A percentile compares a stretch with the other conserved stretches of the same genome.
Evolutionary conservation across 2,797 vertebrate genomes (phyloP).

Genomic region (Urosaurus nigricauda): DNA sequence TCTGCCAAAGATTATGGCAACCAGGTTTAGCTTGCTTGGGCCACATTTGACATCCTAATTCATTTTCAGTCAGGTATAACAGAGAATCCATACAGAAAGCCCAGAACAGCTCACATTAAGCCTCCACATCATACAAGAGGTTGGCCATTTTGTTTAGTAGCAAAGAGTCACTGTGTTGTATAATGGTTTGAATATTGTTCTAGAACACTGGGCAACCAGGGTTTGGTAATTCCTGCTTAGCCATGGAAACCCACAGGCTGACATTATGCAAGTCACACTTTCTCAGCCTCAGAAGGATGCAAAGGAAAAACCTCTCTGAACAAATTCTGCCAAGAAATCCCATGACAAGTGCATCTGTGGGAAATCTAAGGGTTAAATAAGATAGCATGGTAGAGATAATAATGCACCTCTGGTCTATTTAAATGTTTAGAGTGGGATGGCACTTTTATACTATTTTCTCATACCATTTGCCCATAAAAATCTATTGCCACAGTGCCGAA

Average conservation of each 20-base stretch:
- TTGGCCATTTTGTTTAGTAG: not conserved
- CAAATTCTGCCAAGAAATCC: no score
- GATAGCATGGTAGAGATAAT: not conserved
- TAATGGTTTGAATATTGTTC: no score
- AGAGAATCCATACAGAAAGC: not conserved
- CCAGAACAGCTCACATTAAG: not conserved
- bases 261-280: no score
- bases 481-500: not conserved
- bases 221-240: no score
- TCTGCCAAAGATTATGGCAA: not conserved
- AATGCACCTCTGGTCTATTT: not conserved
- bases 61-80: not conserved
- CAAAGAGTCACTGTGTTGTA: not conserved
- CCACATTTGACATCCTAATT: conserved; percentile 10
- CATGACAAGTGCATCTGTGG: no score
- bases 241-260: no score
- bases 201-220: no score
- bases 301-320: no score
- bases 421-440: not conserved
- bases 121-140: not conserved
- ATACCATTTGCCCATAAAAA: not conserved
- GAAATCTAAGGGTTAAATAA: not conserved
- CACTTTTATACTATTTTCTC: not conserved
- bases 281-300: no score
- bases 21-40: not conserved